Base-by-base conservation (phyloP, 2,113 vertebrate genomes). In the Pongo abelii region DNA sequence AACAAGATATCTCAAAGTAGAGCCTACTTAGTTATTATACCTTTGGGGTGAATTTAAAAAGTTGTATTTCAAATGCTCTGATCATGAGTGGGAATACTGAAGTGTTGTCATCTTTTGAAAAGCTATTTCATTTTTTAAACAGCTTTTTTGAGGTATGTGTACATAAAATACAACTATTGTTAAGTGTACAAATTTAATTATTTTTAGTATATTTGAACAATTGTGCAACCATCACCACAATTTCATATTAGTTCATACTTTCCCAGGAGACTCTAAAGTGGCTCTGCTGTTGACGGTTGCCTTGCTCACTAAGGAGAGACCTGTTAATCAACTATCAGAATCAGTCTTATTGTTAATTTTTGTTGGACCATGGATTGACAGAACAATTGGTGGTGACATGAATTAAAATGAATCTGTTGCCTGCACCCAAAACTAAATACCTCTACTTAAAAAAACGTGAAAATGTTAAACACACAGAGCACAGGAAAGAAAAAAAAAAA, bases 211-310 rank as follows among this genome's bases (percentile, higher is more conserved):
- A 85, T 48, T 20, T 88, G 35, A 77, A 86, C 3, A 89, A 32
- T 43, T 89, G 1, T 70, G 8, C 16, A 81, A 14, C 35, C 23
- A 72, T 57, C 25, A 67, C 6, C 1, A n/a, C 3, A 38, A 43
- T 25, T 5, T 48, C 14, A 12, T 59, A 43, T 61, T 50, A 77
- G 18, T 96, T 94, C 84, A 55, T 75, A 93, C 57, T 79, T 95
- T 95, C 89, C 84, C 55, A 17, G 86, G 95, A 93, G 89, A 97
- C 69, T 90, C 80, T 84, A 35, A 93, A 95, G 86, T 94, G 67
- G 57, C 40, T 95, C 79, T 97, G 72, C 87, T 48, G 50, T 61
- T 96, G 61, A 67, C 30, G n/a, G 23, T 91, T 70, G 50, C 74
- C 78, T 89, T 86, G n/a, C 79, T 96, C 57, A n/a, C 27, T 23